Percentiles rank a stretch among this genome's conserved stretches.
Conservation (phyloP, 92 coral and sea anemone genomes). For the Zoanthus sociatus region DNA sequence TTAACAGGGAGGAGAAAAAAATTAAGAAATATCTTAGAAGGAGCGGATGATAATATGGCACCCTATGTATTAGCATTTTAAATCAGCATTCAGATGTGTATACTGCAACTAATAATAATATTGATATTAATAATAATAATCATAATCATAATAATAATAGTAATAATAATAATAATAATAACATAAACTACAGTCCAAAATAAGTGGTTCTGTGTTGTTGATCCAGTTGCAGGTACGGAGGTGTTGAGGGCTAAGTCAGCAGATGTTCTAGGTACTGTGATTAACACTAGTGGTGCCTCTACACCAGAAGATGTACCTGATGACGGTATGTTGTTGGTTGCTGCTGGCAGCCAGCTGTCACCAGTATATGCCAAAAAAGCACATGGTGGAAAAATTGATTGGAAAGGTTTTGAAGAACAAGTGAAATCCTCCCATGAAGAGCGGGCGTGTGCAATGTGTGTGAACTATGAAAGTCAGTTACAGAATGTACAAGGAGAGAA, state of each 20-base stretch:
- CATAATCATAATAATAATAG: neutral
- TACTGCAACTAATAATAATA: neutral
- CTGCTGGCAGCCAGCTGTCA: constrained; percentile 13
- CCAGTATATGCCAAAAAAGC: constrained; percentile 36
- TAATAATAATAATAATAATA: neutral
- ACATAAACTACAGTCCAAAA: neutral
- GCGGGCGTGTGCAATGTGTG: constrained; percentile 95
- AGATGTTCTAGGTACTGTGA: constrained; percentile 59
- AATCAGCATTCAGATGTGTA: neutral
- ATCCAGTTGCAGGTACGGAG: constrained; percentile 64
- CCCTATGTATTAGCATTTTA: neutral
- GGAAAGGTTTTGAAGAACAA: constrained; percentile 97
- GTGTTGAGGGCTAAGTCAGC: constrained; percentile 79
- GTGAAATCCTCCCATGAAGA: constrained; percentile 90
- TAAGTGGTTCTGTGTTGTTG: constrained; percentile 3
- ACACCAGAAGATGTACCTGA: constrained; percentile 39
- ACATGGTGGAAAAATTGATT: constrained; percentile 80
- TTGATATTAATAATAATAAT: neutral
- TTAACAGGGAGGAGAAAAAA: too few relatives aligned
- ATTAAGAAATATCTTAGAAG: too few relatives aligned
- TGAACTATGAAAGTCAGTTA: constrained; percentile 93
- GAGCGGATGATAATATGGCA: too few relatives aligned
- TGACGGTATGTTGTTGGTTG: constrained; percentile 9
- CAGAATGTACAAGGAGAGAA: constrained; percentile 88
- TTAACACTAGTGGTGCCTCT: constrained; percentile 38